Conservation (phyloP, 2,113 vertebrate genomes). For the Nesoenas mayeri region DNA sequence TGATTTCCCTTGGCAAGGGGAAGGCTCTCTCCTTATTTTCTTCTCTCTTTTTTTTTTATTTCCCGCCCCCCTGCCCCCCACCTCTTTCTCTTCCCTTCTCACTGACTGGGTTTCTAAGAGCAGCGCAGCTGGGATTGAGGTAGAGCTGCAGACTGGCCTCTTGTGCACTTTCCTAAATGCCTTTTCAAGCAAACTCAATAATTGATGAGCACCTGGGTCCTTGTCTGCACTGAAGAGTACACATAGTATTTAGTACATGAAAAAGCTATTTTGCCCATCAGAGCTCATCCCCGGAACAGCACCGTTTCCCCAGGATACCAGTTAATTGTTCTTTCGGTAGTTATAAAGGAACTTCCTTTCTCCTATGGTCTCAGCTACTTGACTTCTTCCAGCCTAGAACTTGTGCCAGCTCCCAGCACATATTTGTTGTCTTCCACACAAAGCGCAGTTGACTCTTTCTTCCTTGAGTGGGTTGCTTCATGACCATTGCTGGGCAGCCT, state of each 20-base stretch:
- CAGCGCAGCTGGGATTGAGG: constrained; percentile 43
- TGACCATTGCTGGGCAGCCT: background rate
- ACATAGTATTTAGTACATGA: constrained; percentile 54
- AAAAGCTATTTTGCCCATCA: constrained; percentile 68
- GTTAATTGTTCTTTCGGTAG: constrained; percentile 31
- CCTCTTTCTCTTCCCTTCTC: background rate
- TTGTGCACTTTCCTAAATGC: constrained; percentile 69
- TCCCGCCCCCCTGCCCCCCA: too few species aligned
- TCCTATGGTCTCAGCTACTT: constrained; percentile 15
- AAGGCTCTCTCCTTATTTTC: background rate
- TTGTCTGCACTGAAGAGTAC: constrained; percentile 27
- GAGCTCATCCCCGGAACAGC: constrained; percentile 32
- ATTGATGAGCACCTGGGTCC: constrained; percentile 69
- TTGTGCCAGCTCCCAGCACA: background rate
- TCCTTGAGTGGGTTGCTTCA: background rate
- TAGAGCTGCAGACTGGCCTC: constrained; percentile 45
- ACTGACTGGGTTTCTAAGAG: background rate
- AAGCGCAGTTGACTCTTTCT: background rate
- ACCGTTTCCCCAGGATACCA: constrained; percentile 1
- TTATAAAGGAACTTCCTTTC: background rate
- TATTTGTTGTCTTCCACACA: background rate
- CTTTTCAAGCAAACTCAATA: constrained; percentile 76
- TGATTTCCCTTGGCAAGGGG: background rate
- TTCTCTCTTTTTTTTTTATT: too few species aligned
- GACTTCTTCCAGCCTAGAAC: background rate